Evolutionary conservation across 2,888 invertebrate species (phyloP).

Genomic region (Meandrusa payeni): DNA sequence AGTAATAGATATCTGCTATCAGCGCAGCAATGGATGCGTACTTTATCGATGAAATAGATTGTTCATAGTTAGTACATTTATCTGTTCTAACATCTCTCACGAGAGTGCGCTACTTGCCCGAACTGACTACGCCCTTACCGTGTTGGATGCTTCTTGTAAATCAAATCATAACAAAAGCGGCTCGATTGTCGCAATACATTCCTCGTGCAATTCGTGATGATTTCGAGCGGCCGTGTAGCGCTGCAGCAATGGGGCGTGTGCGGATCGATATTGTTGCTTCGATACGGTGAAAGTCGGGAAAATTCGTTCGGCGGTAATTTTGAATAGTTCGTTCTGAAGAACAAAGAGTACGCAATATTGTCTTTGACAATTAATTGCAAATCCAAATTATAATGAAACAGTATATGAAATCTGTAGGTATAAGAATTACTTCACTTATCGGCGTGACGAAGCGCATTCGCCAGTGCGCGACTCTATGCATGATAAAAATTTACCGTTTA

Average conservation of each 20-base stretch:
- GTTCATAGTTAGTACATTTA: conserved; percentile 52
- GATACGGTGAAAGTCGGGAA: conserved; percentile 43
- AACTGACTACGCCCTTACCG: conserved; percentile 68
- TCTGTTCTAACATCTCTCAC: conserved; percentile 75
- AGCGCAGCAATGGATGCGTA: conserved; percentile 45
- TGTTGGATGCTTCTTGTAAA: conserved; percentile 61
- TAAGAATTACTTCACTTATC: conserved; percentile 31
- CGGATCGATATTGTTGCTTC: conserved; percentile 62
- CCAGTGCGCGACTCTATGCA: conserved; percentile 30
- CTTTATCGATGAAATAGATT: conserved; percentile 11
- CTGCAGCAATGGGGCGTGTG: conserved; percentile 62
- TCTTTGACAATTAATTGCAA: conserved; percentile 1
- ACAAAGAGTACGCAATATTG: conserved; percentile 16
- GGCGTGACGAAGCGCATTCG: conserved; percentile 44
- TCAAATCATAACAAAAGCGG: conserved; percentile 52
- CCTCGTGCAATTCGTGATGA: conserved; percentile 43
- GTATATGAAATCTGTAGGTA: conserved; percentile 19
- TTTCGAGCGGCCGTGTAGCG: conserved; percentile 32
- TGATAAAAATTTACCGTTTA: conserved; percentile 13
- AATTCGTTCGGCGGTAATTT: conserved; percentile 65
- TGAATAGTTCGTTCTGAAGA: conserved; percentile 34
- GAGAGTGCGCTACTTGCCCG: conserved; percentile 77
- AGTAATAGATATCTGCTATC: too few species aligned
- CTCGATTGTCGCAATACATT: conserved; percentile 55
- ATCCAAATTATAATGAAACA: conserved; percentile 7